These are phyloP conservation scores for Spizella passerina DNA, from an alignment of 2,797 vertebrate genomes.

Conservation along the genomic window DNA sequence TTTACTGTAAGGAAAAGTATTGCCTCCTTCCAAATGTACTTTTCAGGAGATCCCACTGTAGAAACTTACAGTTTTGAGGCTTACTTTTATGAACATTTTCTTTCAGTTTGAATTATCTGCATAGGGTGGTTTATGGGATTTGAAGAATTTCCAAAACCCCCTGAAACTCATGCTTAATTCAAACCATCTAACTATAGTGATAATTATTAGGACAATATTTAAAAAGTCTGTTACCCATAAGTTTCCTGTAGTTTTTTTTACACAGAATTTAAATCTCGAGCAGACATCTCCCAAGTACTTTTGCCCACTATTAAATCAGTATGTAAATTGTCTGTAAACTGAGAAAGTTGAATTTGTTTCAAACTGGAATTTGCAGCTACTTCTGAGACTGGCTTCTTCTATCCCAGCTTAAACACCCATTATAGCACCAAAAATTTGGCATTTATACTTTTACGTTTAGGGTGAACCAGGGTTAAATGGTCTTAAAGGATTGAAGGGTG, in stretches of 20 bases:
- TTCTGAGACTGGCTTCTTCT: constrained; percentile 74
- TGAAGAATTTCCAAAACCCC: background rate
- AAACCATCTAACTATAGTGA: background rate
- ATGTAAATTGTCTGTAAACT: background rate
- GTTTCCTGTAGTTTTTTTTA: background rate
- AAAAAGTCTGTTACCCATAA: background rate
- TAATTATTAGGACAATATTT: background rate
- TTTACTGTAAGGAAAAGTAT: constrained; percentile 54
- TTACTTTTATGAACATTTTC: background rate
- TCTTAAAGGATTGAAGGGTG: constrained; percentile 94
- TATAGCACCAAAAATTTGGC: constrained; percentile 77
- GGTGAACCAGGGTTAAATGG: constrained; percentile 96
- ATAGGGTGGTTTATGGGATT: background rate
- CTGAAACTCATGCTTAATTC: background rate
- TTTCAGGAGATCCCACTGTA: background rate
- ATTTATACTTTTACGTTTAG: constrained; percentile 87
- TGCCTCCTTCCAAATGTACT: background rate
- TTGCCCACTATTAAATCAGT: background rate
- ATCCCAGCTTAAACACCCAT: constrained; percentile 69
- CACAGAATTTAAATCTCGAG: background rate
- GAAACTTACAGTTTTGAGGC: background rate
- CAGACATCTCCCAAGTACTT: background rate
- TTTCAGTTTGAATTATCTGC: background rate
- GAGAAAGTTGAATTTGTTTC: background rate
- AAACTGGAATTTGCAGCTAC: constrained; percentile 76